A percentile compares a stretch with the other conserved stretches of the same genome.
Evolutionary conservation across 1,140 invertebrate species (phyloP).

Genomic region (Drosophila orosa): DNA sequence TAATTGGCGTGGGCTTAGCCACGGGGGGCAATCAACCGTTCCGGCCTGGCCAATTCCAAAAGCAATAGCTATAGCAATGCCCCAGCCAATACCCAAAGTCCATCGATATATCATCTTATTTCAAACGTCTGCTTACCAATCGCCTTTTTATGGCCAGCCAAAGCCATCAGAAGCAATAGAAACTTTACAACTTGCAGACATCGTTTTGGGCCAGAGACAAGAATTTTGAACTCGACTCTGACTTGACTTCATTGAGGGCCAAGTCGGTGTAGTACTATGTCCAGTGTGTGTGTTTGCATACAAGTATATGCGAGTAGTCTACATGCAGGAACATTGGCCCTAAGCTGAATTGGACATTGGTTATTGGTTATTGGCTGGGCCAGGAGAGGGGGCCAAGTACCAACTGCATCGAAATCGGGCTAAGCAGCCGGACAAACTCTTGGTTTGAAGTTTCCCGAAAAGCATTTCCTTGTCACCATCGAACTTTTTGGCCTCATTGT

Average conservation of each 20-base stretch:
- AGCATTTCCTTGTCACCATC: constrained; percentile 74
- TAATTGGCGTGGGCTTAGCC: constrained; percentile 50
- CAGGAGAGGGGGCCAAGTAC: constrained; percentile 4
- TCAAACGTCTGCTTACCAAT: constrained; percentile 33
- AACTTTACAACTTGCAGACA: constrained; percentile 61
- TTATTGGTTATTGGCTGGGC: constrained; percentile 11
- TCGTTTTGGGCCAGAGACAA: constrained; percentile 49
- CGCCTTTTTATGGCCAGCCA: constrained; percentile 36
- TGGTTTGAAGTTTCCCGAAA: constrained; percentile 67
- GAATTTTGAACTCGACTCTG: constrained; percentile 65
- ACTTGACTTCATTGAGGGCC: constrained; percentile 51
- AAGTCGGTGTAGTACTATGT: constrained; percentile 9
- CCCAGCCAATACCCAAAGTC: constrained; percentile 12
- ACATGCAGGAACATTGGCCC: constrained; percentile 43
- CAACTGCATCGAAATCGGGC: constrained; percentile 46
- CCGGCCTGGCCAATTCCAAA: constrained; percentile 19
- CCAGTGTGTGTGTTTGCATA: constrained; percentile 37
- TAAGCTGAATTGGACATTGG: constrained; percentile 42
- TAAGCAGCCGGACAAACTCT: constrained; percentile 39
- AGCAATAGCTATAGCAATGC: constrained; percentile 10
- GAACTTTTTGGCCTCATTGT: constrained; percentile 53
- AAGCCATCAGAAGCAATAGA: constrained; percentile 50
- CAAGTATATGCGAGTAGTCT: neutral
- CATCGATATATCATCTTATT: constrained; percentile 50
- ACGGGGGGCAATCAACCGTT: constrained; percentile 22